Base-by-base conservation (phyloP, 2,113 vertebrate species). In the Patagioenas fasciata region DNA sequence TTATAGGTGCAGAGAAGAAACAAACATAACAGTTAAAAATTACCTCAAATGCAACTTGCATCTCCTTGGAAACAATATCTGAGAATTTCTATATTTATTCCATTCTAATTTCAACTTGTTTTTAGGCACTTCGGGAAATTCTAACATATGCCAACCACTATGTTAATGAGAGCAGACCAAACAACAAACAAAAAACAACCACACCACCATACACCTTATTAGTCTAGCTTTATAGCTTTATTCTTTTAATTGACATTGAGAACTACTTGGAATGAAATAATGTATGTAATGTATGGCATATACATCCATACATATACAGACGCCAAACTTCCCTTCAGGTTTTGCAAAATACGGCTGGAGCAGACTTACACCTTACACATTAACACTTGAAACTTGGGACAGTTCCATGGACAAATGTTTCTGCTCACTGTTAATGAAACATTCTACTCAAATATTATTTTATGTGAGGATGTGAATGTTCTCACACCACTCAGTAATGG, bases 271-370 rank as follows among this genome's bases (percentile, higher is more conserved):
- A 74, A 74, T 48, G 70, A 89, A 92, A 66, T 9, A 93, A 80
- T 19, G 44, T 44, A 48, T 44, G 31, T 44, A 48, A 54, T 3
- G 4, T 50, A 29, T 2, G 3, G 19, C 13, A 80, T 0, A 1
- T 32, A 29, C 8, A 51, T 60, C 28, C 40, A 78, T 17, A 44
- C 81, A 60, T 38, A 42, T 5, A 42, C 7, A 67, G 32, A 79
- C 25, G 29, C 9, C 18, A 85, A 83, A 80, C 17, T 29, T 90
- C 13, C 38, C 40, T 85, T 60, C 29, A 61, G 14, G 11, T 70
- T 88, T 66, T 86, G 11, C 48, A 71, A 2, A 26, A 74, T 11
- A 3, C 16, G 8, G 7, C 38, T 70, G 6, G 16, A 91, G 31
- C 7, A 81, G 26, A 61, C 5, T 40, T 73, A 42, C 0, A 58